These are phyloP conservation scores for Rafetus swinhoei DNA, from an alignment of 2,113 vertebrate genomes.

Conservation along the genomic window DNA sequence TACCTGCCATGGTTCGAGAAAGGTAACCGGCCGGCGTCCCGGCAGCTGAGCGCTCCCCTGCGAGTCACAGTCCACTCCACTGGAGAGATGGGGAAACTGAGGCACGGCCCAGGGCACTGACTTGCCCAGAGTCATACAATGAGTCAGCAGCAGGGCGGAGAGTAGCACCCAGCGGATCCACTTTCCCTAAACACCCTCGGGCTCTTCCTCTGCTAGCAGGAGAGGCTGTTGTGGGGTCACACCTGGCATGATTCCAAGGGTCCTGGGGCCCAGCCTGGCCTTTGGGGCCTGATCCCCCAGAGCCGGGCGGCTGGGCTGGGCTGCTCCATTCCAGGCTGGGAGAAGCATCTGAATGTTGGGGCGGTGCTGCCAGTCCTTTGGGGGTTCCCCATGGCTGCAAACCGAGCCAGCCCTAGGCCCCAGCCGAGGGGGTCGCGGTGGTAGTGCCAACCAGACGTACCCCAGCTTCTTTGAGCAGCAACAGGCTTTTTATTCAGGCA, in stretches of 20 bases:
- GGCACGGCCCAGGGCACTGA: not conserved
- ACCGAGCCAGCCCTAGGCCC: not conserved
- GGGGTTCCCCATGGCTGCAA: no score
- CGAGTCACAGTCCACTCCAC: not conserved
- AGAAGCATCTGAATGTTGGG: not conserved
- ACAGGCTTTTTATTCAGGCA: not conserved
- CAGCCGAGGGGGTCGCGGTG: not conserved
- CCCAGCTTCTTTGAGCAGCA: not conserved
- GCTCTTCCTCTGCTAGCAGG: no score
- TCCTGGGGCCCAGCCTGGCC: no score
- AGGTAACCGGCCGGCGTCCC: conserved; percentile 72
- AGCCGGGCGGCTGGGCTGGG: no score
- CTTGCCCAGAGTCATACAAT: not conserved
- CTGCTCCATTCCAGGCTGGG: not conserved
- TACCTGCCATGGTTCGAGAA: conserved; percentile 88
- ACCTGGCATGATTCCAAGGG: not conserved
- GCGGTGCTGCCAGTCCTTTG: not conserved
- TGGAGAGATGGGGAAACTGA: not conserved
- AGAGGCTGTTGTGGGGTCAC: not conserved
- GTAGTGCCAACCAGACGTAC: not conserved
- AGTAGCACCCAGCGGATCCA: not conserved
- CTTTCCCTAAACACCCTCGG: not conserved
- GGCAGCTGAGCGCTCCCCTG: not conserved
- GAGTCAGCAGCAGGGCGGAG: not conserved
- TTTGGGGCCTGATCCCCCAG: no score